Conservation (phyloP, 23 tunicate species). For the Botrylloides violaceus region DNA sequence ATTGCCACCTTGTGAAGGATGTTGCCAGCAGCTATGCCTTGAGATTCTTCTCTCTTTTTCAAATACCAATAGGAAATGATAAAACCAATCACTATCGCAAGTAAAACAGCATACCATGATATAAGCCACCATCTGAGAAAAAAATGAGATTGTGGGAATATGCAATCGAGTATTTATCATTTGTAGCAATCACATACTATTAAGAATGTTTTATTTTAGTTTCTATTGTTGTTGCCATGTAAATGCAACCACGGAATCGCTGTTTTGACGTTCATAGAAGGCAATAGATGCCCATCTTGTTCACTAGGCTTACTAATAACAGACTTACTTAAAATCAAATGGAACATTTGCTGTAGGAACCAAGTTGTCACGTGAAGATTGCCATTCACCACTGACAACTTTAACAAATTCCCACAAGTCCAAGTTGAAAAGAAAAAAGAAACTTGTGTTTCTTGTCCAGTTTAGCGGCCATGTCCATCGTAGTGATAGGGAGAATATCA, state of each 20-base stretch:
- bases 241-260: too few species aligned
- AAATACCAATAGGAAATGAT: constrained; percentile 3
- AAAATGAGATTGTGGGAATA: not conserved
- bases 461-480: constrained; percentile 89
- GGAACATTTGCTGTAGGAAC: constrained; percentile 50
- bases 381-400: constrained; percentile 35
- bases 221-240: too few species aligned
- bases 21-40: constrained; percentile 14
- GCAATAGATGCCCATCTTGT: too few species aligned
- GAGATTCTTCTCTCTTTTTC: constrained; percentile 12
- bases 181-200: too few species aligned
- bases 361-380: constrained; percentile 43
- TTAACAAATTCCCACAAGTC: constrained; percentile 85
- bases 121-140: constrained; percentile 21
- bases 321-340: constrained; percentile 20
- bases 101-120: not conserved
- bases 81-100: constrained; percentile 6
- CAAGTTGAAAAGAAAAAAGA: constrained; percentile 72
- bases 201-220: too few species aligned
- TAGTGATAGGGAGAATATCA: constrained; percentile 61
- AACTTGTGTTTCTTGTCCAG: constrained; percentile 45
- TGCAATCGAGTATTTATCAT: too few species aligned
- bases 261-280: too few species aligned
- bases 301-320: too few species aligned
- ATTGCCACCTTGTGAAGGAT: constrained; percentile 17